These are phyloP conservation scores for Pheosia gnoma DNA, from an alignment of 2,888 invertebrate species.

Conservation along the genomic window DNA sequence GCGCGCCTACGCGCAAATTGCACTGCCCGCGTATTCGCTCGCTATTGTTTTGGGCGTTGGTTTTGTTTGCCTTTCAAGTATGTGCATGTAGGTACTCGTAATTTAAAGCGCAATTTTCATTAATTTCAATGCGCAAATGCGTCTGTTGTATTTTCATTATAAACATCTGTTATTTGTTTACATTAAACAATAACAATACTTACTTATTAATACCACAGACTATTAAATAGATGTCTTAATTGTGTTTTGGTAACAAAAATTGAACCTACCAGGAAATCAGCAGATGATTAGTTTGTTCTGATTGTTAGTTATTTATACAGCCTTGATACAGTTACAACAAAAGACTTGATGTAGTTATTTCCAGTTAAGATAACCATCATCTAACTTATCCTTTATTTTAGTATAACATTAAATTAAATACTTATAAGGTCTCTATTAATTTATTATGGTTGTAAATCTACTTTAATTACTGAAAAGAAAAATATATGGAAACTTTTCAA, in stretches of 20 bases:
- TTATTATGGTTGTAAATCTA: too few species aligned
- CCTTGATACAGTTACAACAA: slow-evolving; percentile 4
- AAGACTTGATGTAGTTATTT: neutral
- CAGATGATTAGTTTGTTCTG: neutral
- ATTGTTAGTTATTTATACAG: slow-evolving; percentile 1
- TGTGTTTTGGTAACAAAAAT: neutral
- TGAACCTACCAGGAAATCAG: neutral
- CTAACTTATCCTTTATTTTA: neutral
- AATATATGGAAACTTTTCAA: too few species aligned
- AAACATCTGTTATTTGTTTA: slow-evolving; percentile 33
- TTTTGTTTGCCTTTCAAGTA: slow-evolving; percentile 21
- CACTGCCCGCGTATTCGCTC: slow-evolving; percentile 48
- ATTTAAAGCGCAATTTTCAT: slow-evolving; percentile 44
- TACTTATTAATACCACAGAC: neutral
- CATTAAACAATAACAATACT: neutral
- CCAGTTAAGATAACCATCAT: neutral
- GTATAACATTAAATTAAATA: too few species aligned
- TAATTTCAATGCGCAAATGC: slow-evolving; percentile 5
- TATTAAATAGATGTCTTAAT: slow-evolving; percentile 7
- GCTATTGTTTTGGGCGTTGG: slow-evolving; percentile 50
- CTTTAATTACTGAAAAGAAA: too few species aligned
- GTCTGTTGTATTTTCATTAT: slow-evolving; percentile 20
- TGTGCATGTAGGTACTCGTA: slow-evolving; percentile 21
- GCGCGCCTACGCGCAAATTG: slow-evolving; percentile 68
- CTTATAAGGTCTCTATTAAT: too few species aligned